These are phyloP conservation scores for Tanytarsus gracilentus DNA, from an alignment of 2,888 invertebrate genomes.

Conservation along the genomic window DNA sequence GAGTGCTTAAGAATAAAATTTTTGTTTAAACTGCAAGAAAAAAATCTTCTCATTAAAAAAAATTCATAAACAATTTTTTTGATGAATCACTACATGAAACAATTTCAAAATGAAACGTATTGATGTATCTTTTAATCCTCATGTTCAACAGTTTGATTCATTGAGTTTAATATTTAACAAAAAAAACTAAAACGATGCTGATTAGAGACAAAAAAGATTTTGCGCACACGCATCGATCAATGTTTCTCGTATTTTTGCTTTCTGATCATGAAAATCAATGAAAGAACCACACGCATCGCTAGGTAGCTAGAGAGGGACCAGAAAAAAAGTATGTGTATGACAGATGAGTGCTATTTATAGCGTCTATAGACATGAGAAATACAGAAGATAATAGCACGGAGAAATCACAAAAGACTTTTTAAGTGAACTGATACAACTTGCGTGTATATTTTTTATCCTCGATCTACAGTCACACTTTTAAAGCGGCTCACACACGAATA, in stretches of 20 bases:
- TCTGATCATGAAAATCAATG: background rate
- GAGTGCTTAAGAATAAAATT: no score
- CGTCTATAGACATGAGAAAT: background rate
- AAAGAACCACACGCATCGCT: background rate
- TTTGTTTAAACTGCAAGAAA: no score
- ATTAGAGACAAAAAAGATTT: background rate
- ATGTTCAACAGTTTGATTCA: no score
- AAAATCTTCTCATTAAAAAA: no score
- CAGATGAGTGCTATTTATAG: slow-evolving; percentile 6
- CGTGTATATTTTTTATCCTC: background rate
- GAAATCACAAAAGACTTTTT: slow-evolving; percentile 1
- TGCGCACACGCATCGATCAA: background rate
- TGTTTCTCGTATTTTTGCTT: background rate
- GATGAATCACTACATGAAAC: no score
- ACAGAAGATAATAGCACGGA: background rate
- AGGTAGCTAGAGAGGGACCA: background rate
- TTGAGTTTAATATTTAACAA: no score
- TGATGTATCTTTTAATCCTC: no score
- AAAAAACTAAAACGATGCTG: background rate
- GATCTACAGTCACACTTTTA: background rate
- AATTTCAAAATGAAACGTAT: no score
- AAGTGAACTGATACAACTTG: background rate
- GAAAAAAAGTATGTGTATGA: background rate
- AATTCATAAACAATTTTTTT: no score
- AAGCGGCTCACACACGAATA: background rate